Percentiles rank a stretch among this genome's conserved stretches.
Conservation (phyloP, 2,113 vertebrate species). For the Alethe diademata region DNA sequence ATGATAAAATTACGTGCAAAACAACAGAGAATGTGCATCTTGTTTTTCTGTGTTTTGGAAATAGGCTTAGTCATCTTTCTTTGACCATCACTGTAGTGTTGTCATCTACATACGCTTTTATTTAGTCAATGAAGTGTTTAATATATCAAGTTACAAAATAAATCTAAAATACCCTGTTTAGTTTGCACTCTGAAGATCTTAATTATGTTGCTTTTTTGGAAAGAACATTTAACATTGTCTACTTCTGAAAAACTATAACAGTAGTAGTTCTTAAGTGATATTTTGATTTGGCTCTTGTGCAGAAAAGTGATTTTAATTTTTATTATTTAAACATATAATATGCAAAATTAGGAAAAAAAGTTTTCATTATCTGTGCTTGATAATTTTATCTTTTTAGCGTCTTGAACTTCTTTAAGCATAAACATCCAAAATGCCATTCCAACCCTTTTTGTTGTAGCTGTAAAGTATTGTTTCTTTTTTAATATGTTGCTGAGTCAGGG, state of each 20-base stretch:
- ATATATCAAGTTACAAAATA: background rate
- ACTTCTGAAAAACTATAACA: background rate
- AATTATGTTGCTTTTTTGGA: background rate
- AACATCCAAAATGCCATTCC: background rate
- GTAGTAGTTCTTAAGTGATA: background rate
- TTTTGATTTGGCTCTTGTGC: background rate
- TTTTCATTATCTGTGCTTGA: background rate
- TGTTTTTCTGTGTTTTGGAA: background rate
- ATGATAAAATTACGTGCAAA: background rate
- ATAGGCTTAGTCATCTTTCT: background rate
- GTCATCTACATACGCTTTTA: fast-evolving
- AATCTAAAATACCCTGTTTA: background rate
- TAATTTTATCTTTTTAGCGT: background rate
- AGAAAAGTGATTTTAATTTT: background rate
- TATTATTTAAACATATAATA: background rate
- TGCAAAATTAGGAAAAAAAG: background rate
- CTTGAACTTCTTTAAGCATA: background rate
- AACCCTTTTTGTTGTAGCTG: background rate
- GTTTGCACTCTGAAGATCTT: background rate
- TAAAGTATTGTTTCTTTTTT: background rate
- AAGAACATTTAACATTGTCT: background rate
- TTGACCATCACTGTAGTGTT: background rate
- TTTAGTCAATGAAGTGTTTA: background rate
- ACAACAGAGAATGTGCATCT: background rate
- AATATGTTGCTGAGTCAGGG: background rate